phyloP scores from a whole-genome alignment of 2,888 invertebrate genomes.

The Hypercompe scribonia region DNA sequence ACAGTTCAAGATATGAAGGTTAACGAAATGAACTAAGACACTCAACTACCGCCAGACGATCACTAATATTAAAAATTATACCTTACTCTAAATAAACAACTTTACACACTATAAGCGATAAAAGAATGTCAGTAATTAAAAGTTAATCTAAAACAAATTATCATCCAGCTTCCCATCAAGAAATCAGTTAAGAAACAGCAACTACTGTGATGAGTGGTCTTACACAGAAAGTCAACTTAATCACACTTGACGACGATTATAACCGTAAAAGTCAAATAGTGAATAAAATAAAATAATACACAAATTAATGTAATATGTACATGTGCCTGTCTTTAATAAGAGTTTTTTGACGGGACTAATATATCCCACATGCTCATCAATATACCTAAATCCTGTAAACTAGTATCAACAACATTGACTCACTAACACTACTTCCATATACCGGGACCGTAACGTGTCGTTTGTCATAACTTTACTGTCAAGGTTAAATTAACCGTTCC shows the following conservation, averaged over 20 bases:
- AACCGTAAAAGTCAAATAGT: too few species aligned
- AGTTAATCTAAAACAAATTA: not conserved
- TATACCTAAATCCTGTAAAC: too few species aligned
- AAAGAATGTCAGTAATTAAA: not conserved
- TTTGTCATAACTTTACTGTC: not conserved
- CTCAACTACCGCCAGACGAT: not conserved
- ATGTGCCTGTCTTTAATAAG: too few species aligned
- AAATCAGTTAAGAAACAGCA: not conserved
- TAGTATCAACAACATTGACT: too few species aligned
- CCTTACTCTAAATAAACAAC: not conserved
- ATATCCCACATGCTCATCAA: too few species aligned
- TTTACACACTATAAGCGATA: not conserved
- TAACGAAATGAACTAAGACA: too few species aligned
- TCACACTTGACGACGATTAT: too few species aligned
- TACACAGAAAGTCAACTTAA: conserved; percentile 22
- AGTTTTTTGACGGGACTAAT: too few species aligned
- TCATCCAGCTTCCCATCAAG: not conserved
- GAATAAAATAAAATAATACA: too few species aligned
- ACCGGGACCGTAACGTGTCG: not conserved
- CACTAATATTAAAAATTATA: not conserved
- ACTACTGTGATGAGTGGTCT: conserved; percentile 15
- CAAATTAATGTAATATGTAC: too few species aligned
- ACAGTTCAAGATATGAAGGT: too few species aligned
- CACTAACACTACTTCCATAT: conserved; percentile 3
- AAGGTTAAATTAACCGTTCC: conserved; percentile 5